phyloP scores from a whole-genome alignment of 2,888 invertebrate genomes.

The Lymantria dispar region DNA sequence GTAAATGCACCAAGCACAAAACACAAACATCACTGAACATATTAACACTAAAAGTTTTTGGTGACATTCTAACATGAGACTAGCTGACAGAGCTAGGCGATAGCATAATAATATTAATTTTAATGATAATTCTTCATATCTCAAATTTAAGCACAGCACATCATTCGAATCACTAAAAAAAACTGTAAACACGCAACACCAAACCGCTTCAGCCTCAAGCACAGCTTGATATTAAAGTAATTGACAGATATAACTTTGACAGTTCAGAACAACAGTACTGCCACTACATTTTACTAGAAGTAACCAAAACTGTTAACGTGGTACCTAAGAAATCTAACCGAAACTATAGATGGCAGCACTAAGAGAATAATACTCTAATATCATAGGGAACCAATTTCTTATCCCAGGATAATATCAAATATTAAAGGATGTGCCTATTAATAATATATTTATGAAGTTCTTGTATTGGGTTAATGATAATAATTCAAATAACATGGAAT shows the following conservation, averaged over 20 bases:
- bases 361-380: too few relatives aligned
- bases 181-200: constrained; percentile 7
- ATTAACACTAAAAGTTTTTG: constrained; percentile 50
- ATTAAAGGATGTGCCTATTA: too few relatives aligned
- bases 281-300: too few relatives aligned
- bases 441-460: too few relatives aligned
- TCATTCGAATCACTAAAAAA: constrained; percentile 28
- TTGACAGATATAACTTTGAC: constrained; percentile 4
- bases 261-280: not conserved
- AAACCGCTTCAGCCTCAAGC: constrained; percentile 9
- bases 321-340: too few relatives aligned
- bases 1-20: constrained; percentile 58
- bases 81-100: constrained; percentile 23
- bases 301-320: too few relatives aligned
- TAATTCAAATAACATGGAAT: too few relatives aligned
- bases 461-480: too few relatives aligned
- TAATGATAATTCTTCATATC: not conserved
- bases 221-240: constrained; percentile 8
- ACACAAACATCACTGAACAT: constrained; percentile 64
- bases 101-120: constrained; percentile 8
- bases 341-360: too few relatives aligned
- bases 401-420: too few relatives aligned
- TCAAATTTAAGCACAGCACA: constrained; percentile 46
- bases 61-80: constrained; percentile 37
- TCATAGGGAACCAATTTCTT: too few relatives aligned